These are phyloP conservation scores for Cotesia typhae DNA, from an alignment of 1,140 invertebrate genomes.

Conservation along the genomic window DNA sequence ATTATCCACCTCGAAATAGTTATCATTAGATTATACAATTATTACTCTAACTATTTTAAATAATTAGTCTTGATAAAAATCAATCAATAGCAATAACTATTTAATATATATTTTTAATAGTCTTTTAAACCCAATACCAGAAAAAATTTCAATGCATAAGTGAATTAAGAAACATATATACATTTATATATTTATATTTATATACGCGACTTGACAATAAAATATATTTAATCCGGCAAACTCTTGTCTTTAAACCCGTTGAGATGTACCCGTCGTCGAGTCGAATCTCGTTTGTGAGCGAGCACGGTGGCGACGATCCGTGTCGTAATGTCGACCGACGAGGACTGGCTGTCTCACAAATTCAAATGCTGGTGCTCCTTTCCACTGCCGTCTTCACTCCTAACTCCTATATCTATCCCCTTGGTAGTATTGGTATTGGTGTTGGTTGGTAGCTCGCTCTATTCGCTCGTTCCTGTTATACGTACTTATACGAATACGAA, in stretches of 20 bases:
- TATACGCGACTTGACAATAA: background rate
- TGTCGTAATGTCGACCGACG: slow-evolving; percentile 34
- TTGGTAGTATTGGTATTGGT: background rate
- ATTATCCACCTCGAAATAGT: no score
- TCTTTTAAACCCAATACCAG: no score
- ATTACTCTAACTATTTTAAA: no score
- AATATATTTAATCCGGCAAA: slow-evolving; percentile 11
- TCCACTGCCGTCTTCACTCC: slow-evolving; percentile 24
- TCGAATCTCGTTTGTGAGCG: background rate
- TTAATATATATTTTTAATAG: no score
- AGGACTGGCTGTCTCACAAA: slow-evolving; percentile 28
- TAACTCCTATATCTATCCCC: background rate
- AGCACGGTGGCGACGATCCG: slow-evolving; percentile 16
- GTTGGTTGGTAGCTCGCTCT: background rate
- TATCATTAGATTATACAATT: no score
- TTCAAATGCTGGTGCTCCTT: slow-evolving; percentile 28
- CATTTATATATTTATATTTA: no score
- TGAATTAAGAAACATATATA: no score
- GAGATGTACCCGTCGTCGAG: no score
- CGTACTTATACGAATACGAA: background rate
- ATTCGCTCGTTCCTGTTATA: no score
- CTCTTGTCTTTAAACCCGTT: background rate
- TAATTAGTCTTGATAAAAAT: no score
- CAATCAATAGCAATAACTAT: no score
- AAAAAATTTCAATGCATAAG: no score